Base-by-base conservation (phyloP, 2,888 invertebrate species). In the Nasonia oneida region DNA sequence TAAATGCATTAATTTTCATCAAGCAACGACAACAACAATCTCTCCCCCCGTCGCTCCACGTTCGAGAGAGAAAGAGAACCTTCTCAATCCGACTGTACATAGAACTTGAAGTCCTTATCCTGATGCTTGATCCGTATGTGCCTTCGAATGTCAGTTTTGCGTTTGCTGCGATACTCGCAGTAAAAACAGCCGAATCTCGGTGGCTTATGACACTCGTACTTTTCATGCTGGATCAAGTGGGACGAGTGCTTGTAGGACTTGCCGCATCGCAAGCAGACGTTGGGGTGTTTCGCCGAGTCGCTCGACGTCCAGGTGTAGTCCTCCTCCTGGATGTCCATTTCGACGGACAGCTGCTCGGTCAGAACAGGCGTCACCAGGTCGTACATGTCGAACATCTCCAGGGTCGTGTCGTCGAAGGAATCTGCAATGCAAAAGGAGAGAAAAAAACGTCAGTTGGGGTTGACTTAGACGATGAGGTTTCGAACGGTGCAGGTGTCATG, bases 131-230 rank as follows among this genome's bases (percentile, higher is more conserved):
- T 81, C 0, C 79, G 47, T 1, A 86, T 85, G 29, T 87, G 87
- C 3, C 86, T 37, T 0, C 79, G 42, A 0, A 87, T 83, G 29
- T 87, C 83, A 14, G 85, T 76, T 37, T 86, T 86, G n/a, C 86
- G 81, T 4, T 87, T 87, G 50, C 83, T 86, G 0, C 79, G 76
- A 53, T 90, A 90, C 5, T 88, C 83, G 87, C 93, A 93, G 75
- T 91, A 90, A n/a, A 91, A 91, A 85, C 94, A 94, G 67, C 90
- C 90, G 83, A 93, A 93, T 81, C 93, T 89, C 18, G 93, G 92
- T 1, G 87, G 89, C 87, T 92, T 91, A 67, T 29, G 92, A 82
- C 93, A 93, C 85, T 93, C 93, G 88, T 91, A 91, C 85, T 90
- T 90, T 75, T 91, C 89, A 83, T 93, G 92, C 73, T 90, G 91